These are phyloP conservation scores for Pseudomugil tenellus DNA, from an alignment of 2,797 vertebrate species.

Conservation along the genomic window DNA sequence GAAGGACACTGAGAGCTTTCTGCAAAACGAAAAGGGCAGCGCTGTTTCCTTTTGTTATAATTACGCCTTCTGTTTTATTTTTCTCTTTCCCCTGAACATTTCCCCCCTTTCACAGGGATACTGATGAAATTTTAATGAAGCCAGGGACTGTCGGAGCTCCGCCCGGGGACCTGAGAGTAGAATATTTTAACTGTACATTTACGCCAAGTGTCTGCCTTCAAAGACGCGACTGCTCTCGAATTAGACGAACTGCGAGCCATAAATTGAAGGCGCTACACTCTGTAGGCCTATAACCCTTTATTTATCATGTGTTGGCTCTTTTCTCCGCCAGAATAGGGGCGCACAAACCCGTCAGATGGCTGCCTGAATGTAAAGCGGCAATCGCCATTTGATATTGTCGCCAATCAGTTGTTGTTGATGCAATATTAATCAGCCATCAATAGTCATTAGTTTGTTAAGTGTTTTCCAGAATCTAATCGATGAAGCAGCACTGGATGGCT, in stretches of 20 bases:
- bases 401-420: constrained; percentile 82
- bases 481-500: constrained; percentile 67
- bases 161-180: constrained; percentile 93
- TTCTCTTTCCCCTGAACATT: constrained; percentile 82
- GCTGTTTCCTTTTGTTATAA: constrained; percentile 87
- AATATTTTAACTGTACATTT: constrained; percentile 99
- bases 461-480: constrained; percentile 85
- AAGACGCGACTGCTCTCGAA: constrained; percentile 94
- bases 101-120: constrained; percentile 91
- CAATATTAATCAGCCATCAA: constrained; percentile 89
- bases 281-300: constrained; percentile 60
- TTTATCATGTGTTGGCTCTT: constrained; percentile 71
- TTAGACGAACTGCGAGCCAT: constrained; percentile 90
- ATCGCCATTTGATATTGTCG: constrained; percentile 72
- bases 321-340: constrained; percentile 35
- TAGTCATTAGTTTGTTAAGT: constrained; percentile 88
- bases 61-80: constrained; percentile 86
- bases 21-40: constrained; percentile 77
- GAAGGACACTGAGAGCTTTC: constrained; percentile 56
- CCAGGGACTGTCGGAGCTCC: constrained; percentile 93
- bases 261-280: constrained; percentile 83
- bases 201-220: constrained; percentile 97
- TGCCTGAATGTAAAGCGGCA: constrained; percentile 50
- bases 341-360: constrained; percentile 62
- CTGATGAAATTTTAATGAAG: constrained; percentile 99